Evolutionary conservation across 1,140 invertebrate genomes (phyloP).

Genomic region (Panagrolaimus sp.): DNA sequence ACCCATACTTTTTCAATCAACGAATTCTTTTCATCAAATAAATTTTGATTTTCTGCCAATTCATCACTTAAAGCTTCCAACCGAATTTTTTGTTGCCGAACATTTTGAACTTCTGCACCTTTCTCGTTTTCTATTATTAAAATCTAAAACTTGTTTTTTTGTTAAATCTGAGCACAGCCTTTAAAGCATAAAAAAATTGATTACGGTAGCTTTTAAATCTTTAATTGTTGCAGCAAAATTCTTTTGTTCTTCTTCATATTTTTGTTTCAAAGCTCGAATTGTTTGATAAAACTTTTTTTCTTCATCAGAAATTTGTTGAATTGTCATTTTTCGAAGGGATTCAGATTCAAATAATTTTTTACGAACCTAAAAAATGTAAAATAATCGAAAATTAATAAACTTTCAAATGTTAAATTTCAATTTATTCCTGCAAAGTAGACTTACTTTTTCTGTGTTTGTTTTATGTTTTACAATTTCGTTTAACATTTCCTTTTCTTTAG

Average conservation of each 20-base stretch:
- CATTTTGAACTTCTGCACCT: conserved; percentile 6
- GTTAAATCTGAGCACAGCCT: too few relatives aligned
- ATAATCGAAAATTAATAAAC: background rate
- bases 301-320: background rate
- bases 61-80: background rate
- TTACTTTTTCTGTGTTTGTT: background rate
- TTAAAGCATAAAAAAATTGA: too few relatives aligned
- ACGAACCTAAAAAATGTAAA: background rate
- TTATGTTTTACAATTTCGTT: background rate
- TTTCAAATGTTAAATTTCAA: too few relatives aligned
- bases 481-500: background rate
- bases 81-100: background rate
- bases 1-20: background rate
- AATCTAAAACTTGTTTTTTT: conserved; percentile 1
- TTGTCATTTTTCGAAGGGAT: conserved; percentile 9
- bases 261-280: background rate
- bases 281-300: background rate
- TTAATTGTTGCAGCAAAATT: background rate
- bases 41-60: conserved; percentile 7
- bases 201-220: conserved; percentile 1
- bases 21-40: conserved; percentile 9
- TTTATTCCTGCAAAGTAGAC: too few relatives aligned
- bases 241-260: conserved; percentile 1
- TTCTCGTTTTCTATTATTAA: conserved; percentile 2
- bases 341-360: conserved; percentile 10